phyloP scores from a whole-genome alignment of 2,113 vertebrate genomes.

The Syrrhaptes paradoxus region DNA sequence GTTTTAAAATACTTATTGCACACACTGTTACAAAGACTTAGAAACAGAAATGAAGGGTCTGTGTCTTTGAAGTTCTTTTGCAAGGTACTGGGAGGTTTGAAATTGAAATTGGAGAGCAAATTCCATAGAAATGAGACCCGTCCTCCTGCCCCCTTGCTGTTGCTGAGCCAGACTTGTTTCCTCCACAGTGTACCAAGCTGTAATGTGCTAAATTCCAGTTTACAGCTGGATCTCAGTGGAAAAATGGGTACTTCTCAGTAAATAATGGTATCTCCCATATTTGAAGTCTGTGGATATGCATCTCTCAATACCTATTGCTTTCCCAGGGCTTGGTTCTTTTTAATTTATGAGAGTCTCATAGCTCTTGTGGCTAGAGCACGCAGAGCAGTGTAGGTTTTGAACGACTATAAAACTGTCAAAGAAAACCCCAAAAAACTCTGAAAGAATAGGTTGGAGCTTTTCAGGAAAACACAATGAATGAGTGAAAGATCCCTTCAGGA shows the following conservation, averaged over 20 bases:
- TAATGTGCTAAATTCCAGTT: background rate
- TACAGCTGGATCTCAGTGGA: background rate
- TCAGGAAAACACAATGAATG: background rate
- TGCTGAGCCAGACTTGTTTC: background rate
- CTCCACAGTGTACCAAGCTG: background rate
- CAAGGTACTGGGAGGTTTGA: background rate
- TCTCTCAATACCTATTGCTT: background rate
- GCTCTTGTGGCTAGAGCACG: background rate
- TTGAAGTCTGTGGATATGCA: background rate
- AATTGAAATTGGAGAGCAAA: background rate
- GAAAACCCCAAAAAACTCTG: background rate
- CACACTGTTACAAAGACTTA: background rate
- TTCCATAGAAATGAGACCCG: background rate
- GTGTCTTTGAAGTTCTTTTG: background rate
- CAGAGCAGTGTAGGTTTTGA: background rate
- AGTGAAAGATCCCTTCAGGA: background rate
- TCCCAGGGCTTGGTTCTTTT: background rate
- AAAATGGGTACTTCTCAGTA: background rate
- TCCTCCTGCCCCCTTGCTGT: background rate
- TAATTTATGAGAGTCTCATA: background rate
- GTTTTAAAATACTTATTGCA: background rate
- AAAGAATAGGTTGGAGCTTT: background rate
- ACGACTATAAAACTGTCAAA: background rate
- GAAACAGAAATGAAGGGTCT: background rate
- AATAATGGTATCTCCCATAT: background rate